phyloP scores from a whole-genome alignment of 2,888 invertebrate genomes.

The Pantelozetes paolii region DNA sequence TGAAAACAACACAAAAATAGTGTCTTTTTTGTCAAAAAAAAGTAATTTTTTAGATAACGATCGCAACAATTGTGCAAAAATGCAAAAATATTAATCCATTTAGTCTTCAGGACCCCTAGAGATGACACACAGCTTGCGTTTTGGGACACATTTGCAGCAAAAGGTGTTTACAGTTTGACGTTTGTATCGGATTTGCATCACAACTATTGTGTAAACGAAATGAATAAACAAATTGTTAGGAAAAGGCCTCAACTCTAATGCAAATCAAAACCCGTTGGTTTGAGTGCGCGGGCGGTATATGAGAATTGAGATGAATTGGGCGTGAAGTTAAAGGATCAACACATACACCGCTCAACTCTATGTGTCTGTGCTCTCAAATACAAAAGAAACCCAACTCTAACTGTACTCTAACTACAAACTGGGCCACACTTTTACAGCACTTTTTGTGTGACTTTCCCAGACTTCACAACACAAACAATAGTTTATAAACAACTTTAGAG shows the following conservation, averaged over 20 bases:
- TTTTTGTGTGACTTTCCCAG: conserved; percentile 33
- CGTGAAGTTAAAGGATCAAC: conserved; percentile 33
- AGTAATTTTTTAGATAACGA: conserved; percentile 1
- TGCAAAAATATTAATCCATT: conserved; percentile 22
- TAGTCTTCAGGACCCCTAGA: neutral
- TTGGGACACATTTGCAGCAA: neutral
- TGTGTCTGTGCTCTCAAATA: neutral
- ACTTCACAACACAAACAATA: conserved; percentile 19
- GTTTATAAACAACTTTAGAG: conserved; percentile 21
- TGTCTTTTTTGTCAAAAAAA: neutral
- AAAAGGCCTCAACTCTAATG: neutral
- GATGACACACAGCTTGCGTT: conserved; percentile 32
- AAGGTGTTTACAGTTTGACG: conserved; percentile 32
- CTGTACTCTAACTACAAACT: neutral
- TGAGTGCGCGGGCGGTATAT: neutral
- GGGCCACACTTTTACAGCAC: conserved; percentile 24
- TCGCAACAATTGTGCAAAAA: neutral
- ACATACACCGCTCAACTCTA: neutral
- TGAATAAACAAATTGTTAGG: conserved; percentile 23
- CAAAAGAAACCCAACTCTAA: conserved; percentile 33
- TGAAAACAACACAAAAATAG: no score
- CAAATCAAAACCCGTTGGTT: conserved; percentile 19
- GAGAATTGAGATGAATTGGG: conserved; percentile 3
- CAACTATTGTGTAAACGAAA: conserved; percentile 21
- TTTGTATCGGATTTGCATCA: conserved; percentile 31